Base-by-base conservation (phyloP, 2,113 vertebrate species). In the Xyrauchen texanus region DNA sequence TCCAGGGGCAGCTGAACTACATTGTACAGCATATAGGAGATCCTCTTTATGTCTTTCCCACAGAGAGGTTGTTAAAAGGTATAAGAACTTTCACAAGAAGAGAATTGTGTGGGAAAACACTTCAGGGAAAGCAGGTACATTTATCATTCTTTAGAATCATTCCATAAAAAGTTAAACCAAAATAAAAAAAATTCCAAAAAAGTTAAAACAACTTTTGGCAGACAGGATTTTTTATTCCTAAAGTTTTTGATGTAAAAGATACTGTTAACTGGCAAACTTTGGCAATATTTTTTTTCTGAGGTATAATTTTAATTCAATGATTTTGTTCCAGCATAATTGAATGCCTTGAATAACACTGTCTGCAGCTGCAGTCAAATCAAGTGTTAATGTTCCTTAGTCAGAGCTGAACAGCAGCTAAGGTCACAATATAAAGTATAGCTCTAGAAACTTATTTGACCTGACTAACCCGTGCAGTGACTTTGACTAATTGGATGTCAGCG, bases 1-100 rank as follows among this genome's bases (percentile, higher is more conserved):
- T 88, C 90, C 70, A 74, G 78, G 88, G 87, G 85, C 89, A 88
- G 79, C 61, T 85, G 87, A 87, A 89, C 87, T 85, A 91, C 87
- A 91, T 87, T 82, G 72, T 67, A 52, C 78, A 80, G 83, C 87
- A 90, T 85, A 88, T 86, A 86, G 85, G 78, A 88, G 84, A 89
- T 89, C 84, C 82, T 83, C 86, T 91, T 87, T 88, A 83, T 80
- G 77, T 86, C 66, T 86, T 85, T 78, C 77, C 80, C 83, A 86
- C 77, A 34, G 80, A 82, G 85, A 83, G 68, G 60, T 55, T 76
- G 60, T 65, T 21, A 44, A 65, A 64, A 46, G 83, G 60, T 82
- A 82, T 47, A 46, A 46, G n/a, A 68, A 66, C 86, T 76, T 84
- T 74, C 76, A 68, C 81, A 86, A 76, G 53, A 81, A 42, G 61